Base-by-base conservation (phyloP, 2,113 vertebrate species). In the Tenrec ecaudatus region DNA sequence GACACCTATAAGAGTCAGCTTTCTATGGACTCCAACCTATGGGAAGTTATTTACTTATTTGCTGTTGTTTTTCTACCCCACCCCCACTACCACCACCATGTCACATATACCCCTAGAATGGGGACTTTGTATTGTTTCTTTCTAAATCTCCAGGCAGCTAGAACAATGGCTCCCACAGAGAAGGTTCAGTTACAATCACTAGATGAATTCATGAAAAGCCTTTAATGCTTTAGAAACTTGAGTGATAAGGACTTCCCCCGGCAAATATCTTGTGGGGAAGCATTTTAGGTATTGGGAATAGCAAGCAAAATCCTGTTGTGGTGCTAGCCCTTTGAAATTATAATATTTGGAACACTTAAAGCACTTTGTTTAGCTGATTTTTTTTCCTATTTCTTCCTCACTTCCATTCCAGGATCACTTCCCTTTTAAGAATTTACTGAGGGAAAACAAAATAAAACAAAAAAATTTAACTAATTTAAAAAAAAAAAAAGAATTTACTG, bases 361-460 rank as follows among this genome's bases (percentile, higher is more conserved):
- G 62, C 19, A 77, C 66, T 75, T 22, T 3, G n/a, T 20, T 47
- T 40, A 3, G 36, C 68, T 81, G 25, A 27, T 27, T 25, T 29
- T 20, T 38, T 77, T 53, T 5, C 43, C 36, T n/a, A 69, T 17
- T 93, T 87, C 84, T 77, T 84, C 64, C 9, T 88, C 75, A 80
- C 29, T 53, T 53, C 47, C 47, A 12, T 53, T 53, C 47, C 47
- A 53, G 47, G 47, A 82, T 75, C 40, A 47, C 36, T 79, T 71
- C 6, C 85, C n/a, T 88, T 88, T 88, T 86, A 78, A 38, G 85
- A 88, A 93, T 77, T 84, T 78, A 95, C 7, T 53, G 29, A 79
- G n/a, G 25, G n/a, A n/a, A n/a, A n/a, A n/a, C n/a, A n/a, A n/a
- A n/a, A n/a, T n/a, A n/a, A n/a, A n/a, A n/a, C n/a, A n/a, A n/a